Percentiles rank a stretch among this genome's conserved stretches.
Conservation (phyloP, 2,113 vertebrate genomes). For the Bubo blakistoni region DNA sequence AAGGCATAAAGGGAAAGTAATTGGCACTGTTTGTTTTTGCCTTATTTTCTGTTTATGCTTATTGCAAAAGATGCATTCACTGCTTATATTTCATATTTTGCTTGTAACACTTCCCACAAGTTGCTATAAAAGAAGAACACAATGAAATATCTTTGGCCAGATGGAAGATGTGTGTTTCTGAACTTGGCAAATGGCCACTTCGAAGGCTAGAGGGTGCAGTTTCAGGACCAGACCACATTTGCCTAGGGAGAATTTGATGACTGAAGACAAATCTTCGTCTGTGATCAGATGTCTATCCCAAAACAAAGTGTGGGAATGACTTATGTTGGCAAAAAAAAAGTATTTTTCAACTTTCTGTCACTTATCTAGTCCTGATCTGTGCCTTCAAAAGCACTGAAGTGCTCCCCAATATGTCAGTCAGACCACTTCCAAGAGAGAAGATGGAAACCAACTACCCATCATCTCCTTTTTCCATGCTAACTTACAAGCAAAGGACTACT, state of each 20-base stretch:
- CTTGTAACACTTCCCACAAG: neutral
- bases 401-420: neutral
- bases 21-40: neutral
- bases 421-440: neutral
- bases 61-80: neutral
- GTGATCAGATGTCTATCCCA: neutral
- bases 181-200: neutral
- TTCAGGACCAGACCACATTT: neutral
- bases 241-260: neutral
- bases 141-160: neutral
- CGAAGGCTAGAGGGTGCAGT: neutral
- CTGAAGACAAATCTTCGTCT: neutral
- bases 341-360: neutral
- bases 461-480: neutral
- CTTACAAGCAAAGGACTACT: neutral
- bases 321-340: neutral
- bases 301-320: neutral
- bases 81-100: neutral
- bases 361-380: neutral
- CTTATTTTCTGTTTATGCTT: neutral
- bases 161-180: neutral
- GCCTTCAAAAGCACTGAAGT: neutral
- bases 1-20: neutral
- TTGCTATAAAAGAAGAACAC: neutral
- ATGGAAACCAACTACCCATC: neutral